phyloP scores from a whole-genome alignment of 1,140 invertebrate genomes.

The Aphelenchoides avenae region DNA sequence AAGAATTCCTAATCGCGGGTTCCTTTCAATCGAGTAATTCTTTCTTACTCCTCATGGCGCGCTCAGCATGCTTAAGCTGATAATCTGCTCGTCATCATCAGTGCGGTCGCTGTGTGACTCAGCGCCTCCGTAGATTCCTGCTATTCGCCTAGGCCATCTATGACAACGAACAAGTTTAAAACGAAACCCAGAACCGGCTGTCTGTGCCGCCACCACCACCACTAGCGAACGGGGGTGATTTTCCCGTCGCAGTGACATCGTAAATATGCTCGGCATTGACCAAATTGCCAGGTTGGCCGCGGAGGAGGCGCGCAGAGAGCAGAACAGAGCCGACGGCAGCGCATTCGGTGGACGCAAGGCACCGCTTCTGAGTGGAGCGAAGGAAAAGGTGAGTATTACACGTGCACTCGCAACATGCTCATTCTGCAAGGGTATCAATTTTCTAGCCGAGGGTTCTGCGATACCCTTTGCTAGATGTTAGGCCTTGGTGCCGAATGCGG shows the following conservation, averaged over 20 bases:
- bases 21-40: too few relatives aligned
- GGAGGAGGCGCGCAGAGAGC: slow-evolving; percentile 58
- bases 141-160: neutral
- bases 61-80: too few relatives aligned
- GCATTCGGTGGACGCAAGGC: slow-evolving; percentile 26
- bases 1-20: too few relatives aligned
- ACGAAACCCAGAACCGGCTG: neutral
- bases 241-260: slow-evolving; percentile 4
- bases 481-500: too few relatives aligned
- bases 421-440: too few relatives aligned
- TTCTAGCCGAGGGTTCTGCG: too few relatives aligned
- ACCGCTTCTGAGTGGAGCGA: slow-evolving; percentile 29
- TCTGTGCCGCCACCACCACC: neutral
- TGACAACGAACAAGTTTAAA: neutral
- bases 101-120: neutral
- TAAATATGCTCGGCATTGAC: slow-evolving; percentile 55
- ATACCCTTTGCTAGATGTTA: too few relatives aligned
- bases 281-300: slow-evolving; percentile 59
- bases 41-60: too few relatives aligned
- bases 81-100: neutral
- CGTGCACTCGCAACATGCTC: too few relatives aligned
- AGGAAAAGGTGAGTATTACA: slow-evolving; percentile 59
- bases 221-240: neutral
- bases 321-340: slow-evolving; percentile 41
- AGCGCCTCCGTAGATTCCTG: neutral